Base-by-base conservation (phyloP, 2,113 vertebrate genomes). In the Thalassarche chlororhynchos region DNA sequence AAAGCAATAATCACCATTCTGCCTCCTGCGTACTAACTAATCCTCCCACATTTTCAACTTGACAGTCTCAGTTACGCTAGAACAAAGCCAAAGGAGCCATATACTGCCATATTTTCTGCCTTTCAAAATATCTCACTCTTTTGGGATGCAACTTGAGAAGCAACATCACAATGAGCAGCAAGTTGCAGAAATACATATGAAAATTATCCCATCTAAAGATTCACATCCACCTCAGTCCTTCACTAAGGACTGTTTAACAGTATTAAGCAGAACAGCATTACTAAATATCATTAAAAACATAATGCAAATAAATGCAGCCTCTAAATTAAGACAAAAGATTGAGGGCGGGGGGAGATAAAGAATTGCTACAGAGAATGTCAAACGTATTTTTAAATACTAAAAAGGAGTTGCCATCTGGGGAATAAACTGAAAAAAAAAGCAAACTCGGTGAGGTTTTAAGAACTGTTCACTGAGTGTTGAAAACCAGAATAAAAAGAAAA, bases 1-100 rank as follows among this genome's bases (percentile, higher is more conserved):
- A 90, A 93, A 97, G 87, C 89, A 96, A 83, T 96, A 95, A 93
- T 83, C 94, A 60, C 70, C 9, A 16, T 58, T 86, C 91, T 93
- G 84, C 54, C 89, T 89, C 86, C 94, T 42, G 61, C 2, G 6
- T 85, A 62, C 87, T 90, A 93, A 96, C 77, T 85, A 88, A 96
- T 93, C 78, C 95, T 95, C 75, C 84, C 54, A 66, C 58, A 66
- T 93, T 94, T 77, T 79, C 91, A 77, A 58, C 70, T 38, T 69
- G 81, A 95, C 87, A 85, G 66, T 34, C 81, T 86, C 93, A 54
- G 58, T 52, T 72, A 87, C 71, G 40, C n/a, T n/a, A 96, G 38
- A 83, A 71, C 26, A 94, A 91, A 93, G 93, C 40, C 87, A 70
- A 83, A 93, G 82, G n/a, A 97, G 38, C 18, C 38, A 49, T 9